A percentile compares a stretch with the other conserved stretches of the same genome.
Conservation (phyloP, 2,888 invertebrate genomes). For the Papilio protenor region DNA sequence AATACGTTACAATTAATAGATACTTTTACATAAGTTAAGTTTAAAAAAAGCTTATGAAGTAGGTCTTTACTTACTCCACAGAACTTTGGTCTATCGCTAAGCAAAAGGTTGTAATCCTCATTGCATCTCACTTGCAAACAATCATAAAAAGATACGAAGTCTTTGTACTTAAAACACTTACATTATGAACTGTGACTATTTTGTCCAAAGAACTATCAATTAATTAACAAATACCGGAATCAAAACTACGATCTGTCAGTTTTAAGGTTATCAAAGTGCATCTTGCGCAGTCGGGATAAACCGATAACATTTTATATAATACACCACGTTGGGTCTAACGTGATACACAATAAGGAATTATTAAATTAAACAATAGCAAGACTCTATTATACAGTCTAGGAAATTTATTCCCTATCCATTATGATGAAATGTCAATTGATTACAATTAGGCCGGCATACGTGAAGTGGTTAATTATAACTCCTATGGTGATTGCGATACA, state of each 20-base stretch:
- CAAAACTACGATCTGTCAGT: not conserved
- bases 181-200: too few species aligned
- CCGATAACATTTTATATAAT: constrained; percentile 14
- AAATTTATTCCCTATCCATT: not conserved
- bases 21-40: not conserved
- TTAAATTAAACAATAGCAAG: constrained; percentile 19
- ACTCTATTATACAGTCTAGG: not conserved
- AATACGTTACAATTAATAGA: not conserved
- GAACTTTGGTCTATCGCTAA: not conserved
- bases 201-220: not conserved
- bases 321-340: constrained; percentile 12
- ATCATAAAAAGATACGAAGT: not conserved
- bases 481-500: not conserved
- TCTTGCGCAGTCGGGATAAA: not conserved
- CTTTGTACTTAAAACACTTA: not conserved
- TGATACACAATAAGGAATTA: constrained; percentile 7
- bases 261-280: not conserved
- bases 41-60: not conserved
- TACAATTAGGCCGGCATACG: not conserved
- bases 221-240: not conserved
- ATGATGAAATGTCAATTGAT: not conserved
- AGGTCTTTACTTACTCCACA: not conserved
- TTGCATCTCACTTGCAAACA: not conserved
- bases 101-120: not conserved
- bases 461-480: not conserved